A percentile compares a stretch with the other conserved stretches of the same genome.
Conservation (phyloP, 1,140 invertebrate species). For the Heliconius congener region DNA sequence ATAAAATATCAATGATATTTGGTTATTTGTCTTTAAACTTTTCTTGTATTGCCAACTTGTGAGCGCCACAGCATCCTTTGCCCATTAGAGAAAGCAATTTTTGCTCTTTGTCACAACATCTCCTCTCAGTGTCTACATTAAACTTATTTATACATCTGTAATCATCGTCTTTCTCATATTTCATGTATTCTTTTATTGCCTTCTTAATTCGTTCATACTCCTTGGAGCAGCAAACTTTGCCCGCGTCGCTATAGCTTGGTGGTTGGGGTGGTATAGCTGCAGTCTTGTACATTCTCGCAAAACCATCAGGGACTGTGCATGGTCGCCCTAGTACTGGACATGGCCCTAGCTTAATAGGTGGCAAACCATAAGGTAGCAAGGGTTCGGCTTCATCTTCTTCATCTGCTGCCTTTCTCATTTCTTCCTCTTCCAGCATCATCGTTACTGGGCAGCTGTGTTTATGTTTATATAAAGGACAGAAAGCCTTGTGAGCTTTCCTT, state of each 20-base stretch:
- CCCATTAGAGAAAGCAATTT: slow-evolving; percentile 56
- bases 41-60: slow-evolving; percentile 67
- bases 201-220: slow-evolving; percentile 75
- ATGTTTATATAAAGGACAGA: slow-evolving; percentile 70
- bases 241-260: slow-evolving; percentile 68
- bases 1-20: slow-evolving; percentile 66
- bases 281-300: slow-evolving; percentile 75
- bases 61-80: slow-evolving; percentile 64
- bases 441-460: slow-evolving; percentile 71
- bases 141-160: slow-evolving; percentile 71
- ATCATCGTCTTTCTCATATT: slow-evolving; percentile 63
- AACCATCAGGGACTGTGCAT: slow-evolving; percentile 69
- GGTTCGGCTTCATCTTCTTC: slow-evolving; percentile 67
- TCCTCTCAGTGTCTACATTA: slow-evolving; percentile 67
- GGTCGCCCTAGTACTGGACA: slow-evolving; percentile 74
- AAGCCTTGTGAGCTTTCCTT: slow-evolving; percentile 65
- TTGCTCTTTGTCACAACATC: slow-evolving; percentile 73
- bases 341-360: slow-evolving; percentile 68
- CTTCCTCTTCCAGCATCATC: slow-evolving; percentile 62
- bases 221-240: slow-evolving; percentile 74
- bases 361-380: slow-evolving; percentile 65
- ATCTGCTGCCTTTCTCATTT: slow-evolving; percentile 59
- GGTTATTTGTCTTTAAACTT: slow-evolving; percentile 55
- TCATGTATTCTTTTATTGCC: slow-evolving; percentile 69
- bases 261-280: slow-evolving; percentile 57